These are phyloP conservation scores for Potamarius usumacintae DNA, from an alignment of 2,113 vertebrate genomes.

Conservation along the genomic window DNA sequence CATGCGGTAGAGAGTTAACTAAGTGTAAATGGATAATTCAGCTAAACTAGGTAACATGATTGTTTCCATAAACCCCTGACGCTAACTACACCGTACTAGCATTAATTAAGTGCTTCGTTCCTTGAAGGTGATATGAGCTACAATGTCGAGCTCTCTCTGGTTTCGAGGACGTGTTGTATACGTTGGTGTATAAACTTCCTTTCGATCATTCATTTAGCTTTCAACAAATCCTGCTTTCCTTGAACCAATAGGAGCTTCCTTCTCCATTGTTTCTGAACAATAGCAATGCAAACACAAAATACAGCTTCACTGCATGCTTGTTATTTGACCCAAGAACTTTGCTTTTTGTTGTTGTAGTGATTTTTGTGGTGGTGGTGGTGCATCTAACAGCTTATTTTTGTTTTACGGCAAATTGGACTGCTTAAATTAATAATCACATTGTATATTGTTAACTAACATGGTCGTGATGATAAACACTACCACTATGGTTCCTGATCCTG, in stretches of 20 bases:
- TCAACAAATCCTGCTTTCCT: background rate
- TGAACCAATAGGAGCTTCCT: background rate
- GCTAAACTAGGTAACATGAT: background rate
- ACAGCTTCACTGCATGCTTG: constrained; percentile 4
- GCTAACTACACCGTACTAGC: background rate
- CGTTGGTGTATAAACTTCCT: constrained; percentile 6
- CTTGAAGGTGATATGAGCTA: background rate
- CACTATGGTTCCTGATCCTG: background rate
- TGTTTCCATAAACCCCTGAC: background rate
- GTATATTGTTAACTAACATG: background rate
- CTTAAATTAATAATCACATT: background rate
- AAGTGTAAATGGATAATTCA: no score
- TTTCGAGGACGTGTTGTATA: background rate
- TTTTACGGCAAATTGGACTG: background rate
- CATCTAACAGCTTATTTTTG: background rate
- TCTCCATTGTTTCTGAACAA: constrained; percentile 31
- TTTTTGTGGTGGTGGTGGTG: background rate
- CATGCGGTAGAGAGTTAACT: no score
- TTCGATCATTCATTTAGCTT: background rate
- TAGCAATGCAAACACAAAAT: constrained; percentile 11
- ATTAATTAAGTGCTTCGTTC: background rate
- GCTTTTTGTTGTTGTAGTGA: background rate
- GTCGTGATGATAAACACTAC: background rate
- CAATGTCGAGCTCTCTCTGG: background rate
- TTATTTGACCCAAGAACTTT: background rate